Percentiles rank a stretch among this genome's conserved stretches.
Conservation (phyloP, 2,888 invertebrate genomes). For the Endomychus coccineus region DNA sequence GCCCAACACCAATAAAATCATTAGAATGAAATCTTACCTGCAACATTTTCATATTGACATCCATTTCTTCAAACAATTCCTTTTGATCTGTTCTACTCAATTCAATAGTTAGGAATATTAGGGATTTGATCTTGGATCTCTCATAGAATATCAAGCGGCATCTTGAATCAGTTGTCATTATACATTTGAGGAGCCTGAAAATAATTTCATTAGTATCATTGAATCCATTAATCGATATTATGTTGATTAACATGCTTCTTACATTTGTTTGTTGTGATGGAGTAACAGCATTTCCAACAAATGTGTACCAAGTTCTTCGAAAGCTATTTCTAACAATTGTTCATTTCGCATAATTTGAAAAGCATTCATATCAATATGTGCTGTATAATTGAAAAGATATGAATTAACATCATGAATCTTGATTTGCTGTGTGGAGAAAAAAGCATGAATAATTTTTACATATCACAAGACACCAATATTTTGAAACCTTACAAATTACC, state of each 20-base stretch:
- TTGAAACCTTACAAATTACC: no score
- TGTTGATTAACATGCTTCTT: constrained; percentile 1
- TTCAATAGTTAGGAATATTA: constrained; percentile 38
- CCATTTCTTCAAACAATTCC: constrained; percentile 39
- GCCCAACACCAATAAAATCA: no score
- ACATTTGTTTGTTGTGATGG: constrained; percentile 32
- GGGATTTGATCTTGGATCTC: constrained; percentile 38
- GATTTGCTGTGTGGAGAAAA: constrained; percentile 29
- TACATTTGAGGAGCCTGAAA: constrained; percentile 35
- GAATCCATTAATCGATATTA: neutral
- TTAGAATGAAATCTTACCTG: constrained; percentile 8
- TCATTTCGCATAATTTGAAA: constrained; percentile 36
- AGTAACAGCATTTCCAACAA: constrained; percentile 37
- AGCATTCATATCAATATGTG: constrained; percentile 30
- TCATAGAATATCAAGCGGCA: constrained; percentile 38
- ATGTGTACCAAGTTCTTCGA: constrained; percentile 37
- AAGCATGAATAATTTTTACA: constrained; percentile 1
- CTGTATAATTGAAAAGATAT: constrained; percentile 37
- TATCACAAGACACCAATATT: no score
- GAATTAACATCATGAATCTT: constrained; percentile 33
- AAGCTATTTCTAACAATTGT: constrained; percentile 39
- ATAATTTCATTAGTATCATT: constrained; percentile 1
- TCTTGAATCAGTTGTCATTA: constrained; percentile 24
- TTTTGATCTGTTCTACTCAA: constrained; percentile 36
- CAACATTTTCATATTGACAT: constrained; percentile 20